Conservation (phyloP, 2,888 invertebrate species). For the Muschampia staudingeri region DNA sequence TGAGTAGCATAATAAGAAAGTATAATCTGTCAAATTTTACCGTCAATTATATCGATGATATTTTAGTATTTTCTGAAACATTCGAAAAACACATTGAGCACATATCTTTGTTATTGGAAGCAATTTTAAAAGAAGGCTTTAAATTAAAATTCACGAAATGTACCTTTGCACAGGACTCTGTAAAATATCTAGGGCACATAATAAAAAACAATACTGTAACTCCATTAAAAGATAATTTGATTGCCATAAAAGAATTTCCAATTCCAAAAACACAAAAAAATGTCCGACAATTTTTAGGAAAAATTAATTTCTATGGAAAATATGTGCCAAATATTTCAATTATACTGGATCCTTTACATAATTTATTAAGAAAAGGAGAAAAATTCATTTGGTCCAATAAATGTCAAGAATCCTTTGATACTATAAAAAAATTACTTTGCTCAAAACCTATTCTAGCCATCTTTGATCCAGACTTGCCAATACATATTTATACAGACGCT, state of each 20-base stretch:
- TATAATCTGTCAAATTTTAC: constrained; percentile 46
- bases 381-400: background rate
- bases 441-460: background rate
- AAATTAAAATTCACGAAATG: constrained; percentile 67
- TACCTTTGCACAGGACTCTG: constrained; percentile 63
- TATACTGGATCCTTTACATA: background rate
- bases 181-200: constrained; percentile 67
- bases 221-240: constrained; percentile 14
- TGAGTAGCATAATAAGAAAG: constrained; percentile 65
- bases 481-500: background rate
- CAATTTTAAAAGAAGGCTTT: constrained; percentile 64
- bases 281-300: constrained; percentile 13
- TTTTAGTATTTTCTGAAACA: constrained; percentile 66
- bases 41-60: constrained; percentile 60
- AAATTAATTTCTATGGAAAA: constrained; percentile 11
- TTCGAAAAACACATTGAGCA: constrained; percentile 67
- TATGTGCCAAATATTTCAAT: background rate
- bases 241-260: constrained; percentile 1
- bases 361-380: background rate
- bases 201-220: constrained; percentile 63
- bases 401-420: background rate
- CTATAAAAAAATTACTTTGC: background rate
- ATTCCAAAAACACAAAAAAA: constrained; percentile 5
- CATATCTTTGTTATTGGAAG: constrained; percentile 59
- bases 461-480: background rate